Conservation (phyloP, 2,113 vertebrate species). For the Eulemur macaco region DNA sequence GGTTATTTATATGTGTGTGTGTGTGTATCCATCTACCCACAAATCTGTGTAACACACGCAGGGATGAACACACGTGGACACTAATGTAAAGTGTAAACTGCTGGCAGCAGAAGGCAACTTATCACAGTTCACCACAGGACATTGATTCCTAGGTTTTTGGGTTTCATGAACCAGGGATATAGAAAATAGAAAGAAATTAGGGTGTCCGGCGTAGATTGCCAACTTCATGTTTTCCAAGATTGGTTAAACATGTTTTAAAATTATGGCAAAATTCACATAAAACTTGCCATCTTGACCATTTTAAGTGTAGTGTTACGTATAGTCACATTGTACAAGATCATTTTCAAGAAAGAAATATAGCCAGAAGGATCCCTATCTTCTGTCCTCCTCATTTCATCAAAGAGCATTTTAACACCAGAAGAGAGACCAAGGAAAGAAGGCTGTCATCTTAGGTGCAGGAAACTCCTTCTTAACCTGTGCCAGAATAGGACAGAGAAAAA, state of each 20-base stretch:
- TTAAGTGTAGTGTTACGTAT: not conserved
- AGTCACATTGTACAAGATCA: not conserved
- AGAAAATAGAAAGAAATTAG: conserved; percentile 4
- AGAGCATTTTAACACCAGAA: not conserved
- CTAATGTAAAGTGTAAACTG: not conserved
- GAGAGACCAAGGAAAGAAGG: not conserved
- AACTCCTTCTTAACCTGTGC: not conserved
- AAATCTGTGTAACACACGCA: not conserved
- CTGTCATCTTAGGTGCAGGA: not conserved
- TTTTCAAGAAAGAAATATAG: not conserved
- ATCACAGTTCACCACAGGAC: not conserved
- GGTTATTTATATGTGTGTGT: not conserved
- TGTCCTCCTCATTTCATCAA: not conserved
- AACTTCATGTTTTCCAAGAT: conserved; percentile 35
- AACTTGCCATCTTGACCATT: not conserved
- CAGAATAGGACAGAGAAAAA: conserved; percentile 1
- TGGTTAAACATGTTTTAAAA: not conserved
- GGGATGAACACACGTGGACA: not conserved
- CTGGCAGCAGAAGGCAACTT: not conserved
- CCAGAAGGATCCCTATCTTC: not conserved
- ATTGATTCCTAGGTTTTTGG: not conserved
- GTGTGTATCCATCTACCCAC: not conserved
- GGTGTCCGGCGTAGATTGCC: not conserved
- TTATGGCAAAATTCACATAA: not conserved
- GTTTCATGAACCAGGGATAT: conserved; percentile 19